Evolutionary conservation across 37 sponge, comb jelly and placozoan genomes (phyloP).

Genomic region (Crambe crambe): DNA sequence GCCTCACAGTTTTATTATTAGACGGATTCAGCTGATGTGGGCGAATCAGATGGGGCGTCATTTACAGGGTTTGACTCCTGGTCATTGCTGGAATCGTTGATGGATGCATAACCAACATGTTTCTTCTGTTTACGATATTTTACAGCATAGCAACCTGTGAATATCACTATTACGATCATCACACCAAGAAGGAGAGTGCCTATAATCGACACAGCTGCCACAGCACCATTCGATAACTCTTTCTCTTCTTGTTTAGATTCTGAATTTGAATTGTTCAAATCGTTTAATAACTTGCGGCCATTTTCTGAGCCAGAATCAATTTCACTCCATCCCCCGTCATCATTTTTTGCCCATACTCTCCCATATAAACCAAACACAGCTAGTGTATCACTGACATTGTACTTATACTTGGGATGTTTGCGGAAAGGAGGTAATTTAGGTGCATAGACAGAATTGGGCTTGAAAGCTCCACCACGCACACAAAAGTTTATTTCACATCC

Average conservation of each 20-base stretch:
- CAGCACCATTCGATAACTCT: conserved; percentile 2
- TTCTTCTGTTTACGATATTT: background rate
- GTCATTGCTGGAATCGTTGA: background rate
- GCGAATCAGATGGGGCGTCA: background rate
- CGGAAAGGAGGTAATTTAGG: conserved; percentile 56
- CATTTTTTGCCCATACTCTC: conserved; percentile 14
- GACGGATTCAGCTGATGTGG: background rate
- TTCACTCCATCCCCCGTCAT: conserved; percentile 15
- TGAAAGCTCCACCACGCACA: conserved; percentile 26
- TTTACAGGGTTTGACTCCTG: background rate
- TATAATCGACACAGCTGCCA: conserved; percentile 13
- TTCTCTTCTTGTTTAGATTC: background rate
- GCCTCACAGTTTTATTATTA: background rate
- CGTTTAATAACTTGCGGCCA: background rate
- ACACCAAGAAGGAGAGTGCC: conserved; percentile 29
- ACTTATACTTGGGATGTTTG: conserved; percentile 20
- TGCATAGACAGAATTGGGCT: background rate
- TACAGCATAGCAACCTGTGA: conserved; percentile 4
- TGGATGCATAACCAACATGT: background rate
- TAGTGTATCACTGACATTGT: conserved; percentile 34
- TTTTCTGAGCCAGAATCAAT: conserved; percentile 6
- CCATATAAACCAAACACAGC: conserved; percentile 29
- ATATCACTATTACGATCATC: conserved; percentile 8
- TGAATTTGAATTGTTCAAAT: background rate
- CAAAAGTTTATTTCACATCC: conserved; percentile 79